Base-by-base conservation (phyloP, 2,797 vertebrate genomes). In the Crocidura indochinensis region DNA sequence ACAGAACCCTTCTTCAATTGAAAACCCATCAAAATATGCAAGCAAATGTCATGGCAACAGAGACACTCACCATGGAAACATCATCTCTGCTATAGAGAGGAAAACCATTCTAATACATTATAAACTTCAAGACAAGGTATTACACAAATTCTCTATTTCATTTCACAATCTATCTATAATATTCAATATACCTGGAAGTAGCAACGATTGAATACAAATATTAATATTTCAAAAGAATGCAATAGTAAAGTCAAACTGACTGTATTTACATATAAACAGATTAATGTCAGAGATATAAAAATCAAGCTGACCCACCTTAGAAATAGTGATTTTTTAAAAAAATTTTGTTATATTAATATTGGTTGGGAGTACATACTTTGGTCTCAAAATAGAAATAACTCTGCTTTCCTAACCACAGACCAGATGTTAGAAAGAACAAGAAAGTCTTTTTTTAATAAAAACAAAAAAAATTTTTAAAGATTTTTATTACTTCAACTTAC, bases 41-140 rank as follows among this genome's bases (percentile, higher is more conserved):
- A 97, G 96, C 92, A 98, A 98, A 97, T 98, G 98, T 97, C 98
- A 98, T 98, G 97, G 98, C 98, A 98, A 98, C 98, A 97, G 96
- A 97, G 97, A 94, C 90, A 94, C 96, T 98, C 97, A 97, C 98
- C 97, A 98, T 98, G 97, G 98, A 96, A 98, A 98, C 98, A 96
- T 88, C 94, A 93, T 94, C 93, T 76, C 62, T 93, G 92, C 92
- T 92, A 97, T 19, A 92, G 91, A 86, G 90, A 86, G 95, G 88
- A 94, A 96, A 97, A 96, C 95, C 92, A 97, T 91, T 96, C 81
- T 94, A 81, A 95, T 96, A 96, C 88, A 24, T 94, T 97, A 97
- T 93, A 77, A 91, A 91, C 93, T 97, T 93, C 96, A 96, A 97
- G 97, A 96, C 84, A 96, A 92, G 85, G 86, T 95, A 97, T 96